A percentile compares a stretch with the other conserved stretches of the same genome.
Conservation (phyloP, 2,888 invertebrate species). For the Cristatella mucedo region DNA sequence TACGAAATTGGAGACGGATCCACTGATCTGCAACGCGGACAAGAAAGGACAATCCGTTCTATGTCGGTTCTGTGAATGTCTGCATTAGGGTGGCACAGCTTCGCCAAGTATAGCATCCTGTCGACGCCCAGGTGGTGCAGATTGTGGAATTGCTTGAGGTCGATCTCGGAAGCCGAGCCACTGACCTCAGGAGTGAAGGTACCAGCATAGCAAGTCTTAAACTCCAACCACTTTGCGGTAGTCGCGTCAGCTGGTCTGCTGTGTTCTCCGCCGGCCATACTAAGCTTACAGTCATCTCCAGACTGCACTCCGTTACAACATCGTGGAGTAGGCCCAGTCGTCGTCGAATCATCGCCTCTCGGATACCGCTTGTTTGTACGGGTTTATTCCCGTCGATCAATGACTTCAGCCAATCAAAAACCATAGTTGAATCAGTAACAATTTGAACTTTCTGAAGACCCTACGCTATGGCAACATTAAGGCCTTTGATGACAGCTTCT, state of each 20-base stretch:
- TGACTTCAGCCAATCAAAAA: slow-evolving; percentile 6
- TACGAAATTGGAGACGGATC: no score
- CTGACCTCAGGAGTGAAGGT: no score
- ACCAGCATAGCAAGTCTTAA: no score
- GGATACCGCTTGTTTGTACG: neutral
- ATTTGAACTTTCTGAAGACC: neutral
- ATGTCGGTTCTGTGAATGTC: no score
- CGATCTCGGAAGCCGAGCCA: no score
- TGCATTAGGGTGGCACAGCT: no score
- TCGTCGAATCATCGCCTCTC: neutral
- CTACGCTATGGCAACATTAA: slow-evolving; percentile 3
- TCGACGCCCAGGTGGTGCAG: no score
- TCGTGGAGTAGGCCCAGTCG: slow-evolving; percentile 1
- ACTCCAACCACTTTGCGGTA: no score
- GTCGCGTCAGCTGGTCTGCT: neutral
- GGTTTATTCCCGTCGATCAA: neutral
- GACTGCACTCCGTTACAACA: neutral
- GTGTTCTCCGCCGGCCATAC: neutral
- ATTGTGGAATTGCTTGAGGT: no score
- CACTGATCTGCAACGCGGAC: no score
- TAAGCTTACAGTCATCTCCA: slow-evolving; percentile 1
- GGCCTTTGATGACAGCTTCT: slow-evolving; percentile 6
- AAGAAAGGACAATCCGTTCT: no score
- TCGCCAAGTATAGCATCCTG: no score
- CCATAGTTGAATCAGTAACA: slow-evolving; percentile 4